phyloP scores from a whole-genome alignment of 1,140 invertebrate species.

The Brachionus rotundiformis region DNA sequence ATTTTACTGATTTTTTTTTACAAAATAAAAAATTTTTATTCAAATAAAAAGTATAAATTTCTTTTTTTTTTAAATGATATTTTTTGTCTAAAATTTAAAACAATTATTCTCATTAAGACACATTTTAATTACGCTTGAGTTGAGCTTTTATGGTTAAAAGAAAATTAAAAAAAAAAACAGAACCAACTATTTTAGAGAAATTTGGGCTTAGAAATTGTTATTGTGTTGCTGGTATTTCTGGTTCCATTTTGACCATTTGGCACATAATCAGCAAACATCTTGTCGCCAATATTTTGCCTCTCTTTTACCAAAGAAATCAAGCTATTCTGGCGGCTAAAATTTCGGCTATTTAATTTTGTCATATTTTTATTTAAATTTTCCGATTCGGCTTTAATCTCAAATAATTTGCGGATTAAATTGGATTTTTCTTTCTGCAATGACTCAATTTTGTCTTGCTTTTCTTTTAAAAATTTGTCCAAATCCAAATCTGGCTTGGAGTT shows the following conservation, averaged over 20 bases:
- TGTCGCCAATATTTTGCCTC: not conserved
- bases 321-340: not conserved
- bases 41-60: not conserved
- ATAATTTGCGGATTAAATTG: constrained; percentile 43
- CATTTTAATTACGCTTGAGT: not conserved
- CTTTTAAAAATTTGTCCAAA: constrained; percentile 36
- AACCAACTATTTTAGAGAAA: constrained; percentile 4
- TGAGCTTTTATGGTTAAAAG: not conserved
- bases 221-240: not conserved
- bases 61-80: too few relatives aligned
- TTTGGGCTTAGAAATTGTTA: constrained; percentile 21
- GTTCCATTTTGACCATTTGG: not conserved
- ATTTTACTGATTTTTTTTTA: not conserved
- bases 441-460: constrained; percentile 43
- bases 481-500: constrained; percentile 25
- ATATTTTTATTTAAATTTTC: constrained; percentile 43
- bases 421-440: constrained; percentile 43
- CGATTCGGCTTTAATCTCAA: constrained; percentile 44
- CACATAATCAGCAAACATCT: not conserved
- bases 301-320: not conserved
- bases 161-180: not conserved
- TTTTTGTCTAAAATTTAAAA: constrained; percentile 15
- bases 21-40: not conserved
- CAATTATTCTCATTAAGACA: not conserved
- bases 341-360: not conserved